phyloP scores from a whole-genome alignment of 2,113 vertebrate genomes.

The Peromyscus californicus region DNA sequence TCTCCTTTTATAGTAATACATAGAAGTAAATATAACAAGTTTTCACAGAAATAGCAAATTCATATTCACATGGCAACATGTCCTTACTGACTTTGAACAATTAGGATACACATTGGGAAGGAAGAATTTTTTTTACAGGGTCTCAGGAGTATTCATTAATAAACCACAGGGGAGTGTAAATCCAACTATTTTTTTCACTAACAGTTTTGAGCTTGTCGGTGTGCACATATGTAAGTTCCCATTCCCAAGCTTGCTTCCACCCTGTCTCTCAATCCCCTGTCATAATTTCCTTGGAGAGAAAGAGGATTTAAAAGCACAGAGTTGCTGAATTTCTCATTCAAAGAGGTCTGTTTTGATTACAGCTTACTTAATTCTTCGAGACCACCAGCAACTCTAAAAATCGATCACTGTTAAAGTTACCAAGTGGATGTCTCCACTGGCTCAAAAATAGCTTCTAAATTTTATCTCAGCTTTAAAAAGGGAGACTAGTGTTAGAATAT shows the following conservation, averaged over 20 bases:
- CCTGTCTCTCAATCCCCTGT: background rate
- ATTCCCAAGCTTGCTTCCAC: background rate
- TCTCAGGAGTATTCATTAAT: constrained; percentile 5
- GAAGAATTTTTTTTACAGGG: background rate
- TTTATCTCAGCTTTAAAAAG: constrained; percentile 16
- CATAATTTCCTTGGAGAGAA: background rate
- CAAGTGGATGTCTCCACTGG: constrained; percentile 1
- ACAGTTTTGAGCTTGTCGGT: background rate
- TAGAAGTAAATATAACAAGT: constrained; percentile 59
- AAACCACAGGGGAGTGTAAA: background rate
- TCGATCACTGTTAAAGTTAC: background rate
- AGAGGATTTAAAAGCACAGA: background rate
- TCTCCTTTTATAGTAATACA: constrained; percentile 50
- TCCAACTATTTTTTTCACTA: background rate
- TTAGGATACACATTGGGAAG: constrained; percentile 37
- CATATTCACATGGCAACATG: constrained; percentile 32
- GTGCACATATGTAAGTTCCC: background rate
- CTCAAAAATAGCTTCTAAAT: constrained; percentile 7
- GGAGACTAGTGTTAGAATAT: background rate
- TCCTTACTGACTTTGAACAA: constrained; percentile 45
- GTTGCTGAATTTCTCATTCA: background rate
- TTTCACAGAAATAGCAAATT: constrained; percentile 64
- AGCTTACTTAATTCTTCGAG: constrained; percentile 15
- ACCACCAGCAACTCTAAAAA: background rate
- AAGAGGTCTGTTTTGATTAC: background rate